Base-by-base conservation (phyloP, 2,113 vertebrate genomes). In the Sceloporus tristichus region DNA sequence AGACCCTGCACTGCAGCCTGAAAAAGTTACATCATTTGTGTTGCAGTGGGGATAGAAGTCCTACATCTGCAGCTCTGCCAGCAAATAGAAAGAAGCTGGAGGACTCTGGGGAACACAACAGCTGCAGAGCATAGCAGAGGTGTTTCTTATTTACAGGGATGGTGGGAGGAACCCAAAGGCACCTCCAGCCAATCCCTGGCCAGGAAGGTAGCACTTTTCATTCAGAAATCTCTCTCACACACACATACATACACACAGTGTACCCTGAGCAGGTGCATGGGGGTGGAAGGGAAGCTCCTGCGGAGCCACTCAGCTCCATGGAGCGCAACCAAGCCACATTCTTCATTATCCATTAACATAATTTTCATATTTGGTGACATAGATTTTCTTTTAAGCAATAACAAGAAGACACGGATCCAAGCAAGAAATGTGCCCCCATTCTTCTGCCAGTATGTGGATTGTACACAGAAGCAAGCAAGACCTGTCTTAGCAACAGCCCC, bases 21-120 rank as follows among this genome's bases (percentile, higher is more conserved):
- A 9, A 54, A 77, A 83, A 88, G 81, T 88, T 84, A 84, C 48
- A 83, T 88, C 80, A 88, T 88, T 62, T 40, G 8, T 27, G 40
- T 74, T 70, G 62, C 80, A 66, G 87, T 9, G 42, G 65, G 85
- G 66, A 87, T 9, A 40, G 23, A 42, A 54, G 54, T 65, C n/a
- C 19, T 53, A 68, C 81, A 88, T 77, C 81, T 70, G 85, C 85
- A 81, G 34, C 59, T 80, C 78, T 87, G 73, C 59, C 59, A 84
- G 42, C 87, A 82, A 68, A 68, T 80, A 68, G 71, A 40, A 53
- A 21, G 29, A 76, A 66, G 19, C 76, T 40, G 34, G 73, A 29
- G 9, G 29, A 23, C 40, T 77, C 80, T 83, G n/a, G 59, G 16
- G 73, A 62, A 54, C 29, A 40, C 65, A 71, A 65, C 79, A 77